Conservation (phyloP, 2,113 vertebrate species). For the Seriola rivoliana region DNA sequence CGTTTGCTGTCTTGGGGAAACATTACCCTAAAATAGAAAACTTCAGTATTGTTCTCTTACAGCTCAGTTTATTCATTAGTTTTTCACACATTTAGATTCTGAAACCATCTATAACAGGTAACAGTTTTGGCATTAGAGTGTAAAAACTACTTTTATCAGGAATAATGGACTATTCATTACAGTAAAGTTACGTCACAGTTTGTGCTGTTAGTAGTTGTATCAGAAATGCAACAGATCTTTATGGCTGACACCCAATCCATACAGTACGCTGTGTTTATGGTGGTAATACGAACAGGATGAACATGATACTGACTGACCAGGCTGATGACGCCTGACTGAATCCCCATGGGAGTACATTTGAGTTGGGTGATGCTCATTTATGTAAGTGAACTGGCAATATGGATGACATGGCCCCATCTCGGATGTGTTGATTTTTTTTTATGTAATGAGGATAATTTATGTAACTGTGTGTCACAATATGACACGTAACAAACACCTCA, state of each 20-base stretch:
- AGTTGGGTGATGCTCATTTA: slow-evolving; percentile 44
- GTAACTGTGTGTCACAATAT: slow-evolving; percentile 41
- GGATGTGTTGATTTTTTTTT: slow-evolving; percentile 31
- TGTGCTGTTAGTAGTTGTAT: not conserved
- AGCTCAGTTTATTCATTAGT: not conserved
- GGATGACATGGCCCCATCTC: slow-evolving; percentile 38
- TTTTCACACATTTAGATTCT: not conserved
- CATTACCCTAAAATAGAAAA: not conserved
- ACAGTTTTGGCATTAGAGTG: not conserved
- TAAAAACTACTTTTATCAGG: not conserved
- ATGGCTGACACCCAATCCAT: slow-evolving; percentile 21
- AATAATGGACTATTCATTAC: not conserved
- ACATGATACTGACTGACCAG: slow-evolving; percentile 21
- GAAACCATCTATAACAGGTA: not conserved
- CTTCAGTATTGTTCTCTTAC: not conserved
- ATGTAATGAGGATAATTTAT: slow-evolving; percentile 65
- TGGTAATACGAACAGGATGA: slow-evolving; percentile 27
- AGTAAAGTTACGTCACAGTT: not conserved
- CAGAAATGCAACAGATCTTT: slow-evolving; percentile 12
- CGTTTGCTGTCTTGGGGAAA: not conserved
- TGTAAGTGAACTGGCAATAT: slow-evolving; percentile 43
- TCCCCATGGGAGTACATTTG: slow-evolving; percentile 26
- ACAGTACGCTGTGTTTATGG: not conserved
- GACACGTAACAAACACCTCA: slow-evolving; percentile 56
- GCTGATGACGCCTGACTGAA: slow-evolving; percentile 20